Conservation (phyloP, 2,888 invertebrate genomes). For the Aricia artaxerxes region DNA sequence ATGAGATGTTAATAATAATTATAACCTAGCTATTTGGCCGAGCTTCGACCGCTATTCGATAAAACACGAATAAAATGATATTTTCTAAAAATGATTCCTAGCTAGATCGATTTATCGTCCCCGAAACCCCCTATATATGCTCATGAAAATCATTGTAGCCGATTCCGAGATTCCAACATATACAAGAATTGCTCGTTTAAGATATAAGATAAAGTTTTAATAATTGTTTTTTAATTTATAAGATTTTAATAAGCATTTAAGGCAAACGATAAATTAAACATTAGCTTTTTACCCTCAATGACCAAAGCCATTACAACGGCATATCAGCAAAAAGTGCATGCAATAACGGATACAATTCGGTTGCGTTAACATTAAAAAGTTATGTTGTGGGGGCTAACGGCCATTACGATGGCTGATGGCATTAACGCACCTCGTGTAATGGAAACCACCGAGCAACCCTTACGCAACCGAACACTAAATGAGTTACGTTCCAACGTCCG, state of each 20-base stretch:
- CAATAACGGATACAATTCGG: conserved; percentile 58
- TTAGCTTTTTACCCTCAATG: neutral
- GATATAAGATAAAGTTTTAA: too few species aligned
- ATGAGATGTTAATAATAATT: neutral
- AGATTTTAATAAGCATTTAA: neutral
- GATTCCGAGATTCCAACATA: too few species aligned
- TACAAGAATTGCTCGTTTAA: too few species aligned
- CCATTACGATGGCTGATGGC: conserved; percentile 65
- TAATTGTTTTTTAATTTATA: neutral
- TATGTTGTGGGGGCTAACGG: conserved; percentile 68
- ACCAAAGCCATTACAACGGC: neutral
- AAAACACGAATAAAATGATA: too few species aligned
- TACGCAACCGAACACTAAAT: conserved; percentile 31
- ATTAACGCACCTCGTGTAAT: conserved; percentile 69
- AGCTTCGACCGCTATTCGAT: too few species aligned
- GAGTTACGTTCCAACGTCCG: conserved; percentile 28
- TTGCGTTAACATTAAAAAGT: conserved; percentile 69
- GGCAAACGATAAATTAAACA: neutral
- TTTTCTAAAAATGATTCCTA: too few species aligned
- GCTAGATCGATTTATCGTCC: too few species aligned
- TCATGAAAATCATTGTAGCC: too few species aligned
- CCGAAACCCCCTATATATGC: too few species aligned
- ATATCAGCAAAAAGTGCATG: neutral
- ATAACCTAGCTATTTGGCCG: too few species aligned
- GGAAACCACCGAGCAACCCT: conserved; percentile 54